Evolutionary conservation across 2,888 invertebrate genomes (phyloP), one percentile per base, ranked within the genome.

Genomic region (Agrochola litura): DNA sequence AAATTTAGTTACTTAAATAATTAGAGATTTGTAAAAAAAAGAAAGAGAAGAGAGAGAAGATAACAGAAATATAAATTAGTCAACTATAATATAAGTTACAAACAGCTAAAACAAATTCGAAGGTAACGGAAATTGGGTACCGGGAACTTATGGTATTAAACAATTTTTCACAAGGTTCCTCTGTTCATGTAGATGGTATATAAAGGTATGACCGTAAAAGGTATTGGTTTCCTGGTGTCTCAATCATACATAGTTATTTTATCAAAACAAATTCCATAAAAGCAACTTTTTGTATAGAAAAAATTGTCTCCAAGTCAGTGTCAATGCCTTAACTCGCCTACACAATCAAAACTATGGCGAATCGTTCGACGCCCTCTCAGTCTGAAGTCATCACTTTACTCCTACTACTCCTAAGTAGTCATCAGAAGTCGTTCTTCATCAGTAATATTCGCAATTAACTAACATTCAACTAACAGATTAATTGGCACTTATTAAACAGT

Each of bases 241-340:
- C 9, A 22, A 37, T 19, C 12, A 22, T 22, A 22, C 12, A 63
- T 37, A 63, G 63, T 63, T 63, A 6, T 19, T 25, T 46, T 46
- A 46, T 6, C 25, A 66, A 22, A 22, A 10, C 37, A 37, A n/a
- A 49, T 1, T 0, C 16, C 6, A 14, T 8, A 22, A 30, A 30
- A 8, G 22, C 3, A 63, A 5, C 2, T 8, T 63, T 46, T 73
- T 73, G 12, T 16, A 0, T 56, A 54, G 6, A 30, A 8, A 25
- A n/a, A 37, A 22, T 6, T n/a, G 2, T 58, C 22, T 49, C 54
- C 16, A 54, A 52, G 19, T 41, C 46, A n/a, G 14, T 56, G 75
- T 82, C 79, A 41, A 68, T 14, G 64, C 73, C 79, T 76, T 82
- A 56, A 52, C 30, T 71, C 67, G 64, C 79, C 79, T 56, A 68